A percentile compares a stretch with the other conserved stretches of the same genome.
Conservation (phyloP, 2,888 invertebrate species). For the Drosophila mulleri region DNA sequence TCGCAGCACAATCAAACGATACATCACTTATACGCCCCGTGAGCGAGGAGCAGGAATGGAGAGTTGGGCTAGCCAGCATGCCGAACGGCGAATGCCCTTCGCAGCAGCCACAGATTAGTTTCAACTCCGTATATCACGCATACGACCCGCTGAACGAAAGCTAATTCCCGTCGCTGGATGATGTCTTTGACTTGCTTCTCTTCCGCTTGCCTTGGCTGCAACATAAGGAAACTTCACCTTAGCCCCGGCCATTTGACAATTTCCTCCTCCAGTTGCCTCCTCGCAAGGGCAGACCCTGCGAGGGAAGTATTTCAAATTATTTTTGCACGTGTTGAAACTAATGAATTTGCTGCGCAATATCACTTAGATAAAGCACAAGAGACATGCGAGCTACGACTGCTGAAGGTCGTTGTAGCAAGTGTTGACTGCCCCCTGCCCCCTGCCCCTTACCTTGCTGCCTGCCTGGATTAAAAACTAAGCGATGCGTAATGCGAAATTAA, state of each 20-base stretch:
- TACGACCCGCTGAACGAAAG: no score
- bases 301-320: background rate
- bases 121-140: no score
- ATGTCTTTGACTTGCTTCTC: background rate
- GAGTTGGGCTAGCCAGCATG: background rate
- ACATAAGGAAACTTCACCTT: background rate
- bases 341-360: conserved; percentile 19
- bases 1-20: conserved; percentile 36
- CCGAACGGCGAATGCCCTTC: conserved; percentile 17
- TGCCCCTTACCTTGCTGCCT: background rate
- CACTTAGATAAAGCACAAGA: conserved; percentile 8
- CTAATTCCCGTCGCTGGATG: background rate
- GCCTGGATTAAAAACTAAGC: conserved; percentile 37
- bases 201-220: background rate
- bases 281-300: background rate
- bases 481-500: conserved; percentile 58
- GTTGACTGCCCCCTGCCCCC: background rate
- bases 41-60: conserved; percentile 3
- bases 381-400: conserved; percentile 4
- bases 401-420: background rate
- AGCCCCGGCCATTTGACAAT: background rate
- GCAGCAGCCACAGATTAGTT: no score
- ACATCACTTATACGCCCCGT: conserved; percentile 44
- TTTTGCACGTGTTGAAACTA: conserved; percentile 19
- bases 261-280: background rate